phyloP scores from a whole-genome alignment of 1,140 invertebrate species.

The Sminthurinus signatus region DNA sequence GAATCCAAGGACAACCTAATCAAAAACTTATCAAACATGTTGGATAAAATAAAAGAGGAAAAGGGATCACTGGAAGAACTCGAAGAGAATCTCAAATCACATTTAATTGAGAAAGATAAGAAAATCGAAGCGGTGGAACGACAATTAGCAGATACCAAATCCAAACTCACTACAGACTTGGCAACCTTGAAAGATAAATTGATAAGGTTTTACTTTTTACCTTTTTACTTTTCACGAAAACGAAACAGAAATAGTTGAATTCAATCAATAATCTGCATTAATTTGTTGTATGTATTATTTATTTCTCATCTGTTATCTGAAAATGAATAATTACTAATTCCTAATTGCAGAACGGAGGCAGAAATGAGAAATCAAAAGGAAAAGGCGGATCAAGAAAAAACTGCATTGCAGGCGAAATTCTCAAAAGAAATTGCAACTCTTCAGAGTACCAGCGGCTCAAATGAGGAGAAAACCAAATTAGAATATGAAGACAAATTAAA shows the following conservation, averaged over 20 bases:
- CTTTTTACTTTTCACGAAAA: slow-evolving; percentile 1
- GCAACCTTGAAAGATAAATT: slow-evolving; percentile 32
- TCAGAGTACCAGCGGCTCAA: slow-evolving; percentile 7
- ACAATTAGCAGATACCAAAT: slow-evolving; percentile 64
- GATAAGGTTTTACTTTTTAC: slow-evolving; percentile 17
- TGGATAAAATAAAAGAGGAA: slow-evolving; percentile 48
- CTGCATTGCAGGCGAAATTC: slow-evolving; percentile 30
- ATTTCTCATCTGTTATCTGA: too few relatives aligned
- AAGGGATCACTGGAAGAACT: slow-evolving; percentile 75
- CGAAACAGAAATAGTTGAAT: too few relatives aligned
- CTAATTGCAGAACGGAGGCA: slow-evolving; percentile 21
- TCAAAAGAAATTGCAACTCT: slow-evolving; percentile 23
- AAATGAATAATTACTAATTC: too few relatives aligned
- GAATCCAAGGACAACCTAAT: slow-evolving; percentile 32
- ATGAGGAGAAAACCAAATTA: slow-evolving; percentile 32
- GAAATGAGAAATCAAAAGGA: slow-evolving; percentile 33
- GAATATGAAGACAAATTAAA: slow-evolving; percentile 36
- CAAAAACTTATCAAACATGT: slow-evolving; percentile 27
- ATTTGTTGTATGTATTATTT: neutral
- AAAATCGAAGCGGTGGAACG: slow-evolving; percentile 69
- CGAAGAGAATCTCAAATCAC: slow-evolving; percentile 66
- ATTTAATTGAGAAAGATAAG: slow-evolving; percentile 57
- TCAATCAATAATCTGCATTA: neutral
- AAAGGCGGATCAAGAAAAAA: slow-evolving; percentile 34
- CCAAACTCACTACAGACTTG: slow-evolving; percentile 54